Evolutionary conservation across 2,888 invertebrate species (phyloP).

Genomic region (Sepioteuthis lessoniana): DNA sequence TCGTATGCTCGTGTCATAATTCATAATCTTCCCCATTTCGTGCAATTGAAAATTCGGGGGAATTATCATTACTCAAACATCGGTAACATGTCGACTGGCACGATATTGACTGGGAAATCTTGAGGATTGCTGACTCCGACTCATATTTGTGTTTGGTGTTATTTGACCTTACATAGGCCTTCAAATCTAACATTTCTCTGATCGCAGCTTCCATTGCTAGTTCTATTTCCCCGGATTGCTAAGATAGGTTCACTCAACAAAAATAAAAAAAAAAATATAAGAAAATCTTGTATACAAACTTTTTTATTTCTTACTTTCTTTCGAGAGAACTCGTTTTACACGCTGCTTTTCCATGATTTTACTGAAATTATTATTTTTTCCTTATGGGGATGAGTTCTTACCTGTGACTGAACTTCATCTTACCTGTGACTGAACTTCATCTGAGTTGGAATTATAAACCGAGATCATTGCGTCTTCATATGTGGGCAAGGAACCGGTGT

Average conservation of each 20-base stretch:
- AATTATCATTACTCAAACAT: too few species aligned
- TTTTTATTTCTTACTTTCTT: background rate
- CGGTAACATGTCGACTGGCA: too few species aligned
- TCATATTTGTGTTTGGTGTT: too few species aligned
- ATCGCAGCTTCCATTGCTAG: too few species aligned
- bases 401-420: conserved; percentile 17
- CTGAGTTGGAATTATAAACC: background rate
- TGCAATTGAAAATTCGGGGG: too few species aligned
- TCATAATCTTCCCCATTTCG: too few species aligned
- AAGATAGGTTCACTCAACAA: background rate
- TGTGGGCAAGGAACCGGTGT: background rate
- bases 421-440: conserved; percentile 10
- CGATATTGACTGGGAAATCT: too few species aligned
- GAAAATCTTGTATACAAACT: background rate
- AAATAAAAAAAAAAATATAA: background rate
- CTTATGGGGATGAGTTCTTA: background rate
- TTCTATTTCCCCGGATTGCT: too few species aligned
- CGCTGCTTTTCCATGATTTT: background rate
- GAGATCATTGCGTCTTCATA: conserved; percentile 42
- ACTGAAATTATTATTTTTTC: background rate
- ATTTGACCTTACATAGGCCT: too few species aligned
- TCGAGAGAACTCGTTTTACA: background rate
- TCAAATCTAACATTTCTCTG: too few species aligned
- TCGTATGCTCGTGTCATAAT: too few species aligned
- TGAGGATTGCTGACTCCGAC: too few species aligned